A percentile compares a stretch with the other conserved stretches of the same genome.
These are phyloP conservation scores for Drosophila affinis DNA, from an alignment of 2,888 invertebrate species.

Conservation along the genomic window DNA sequence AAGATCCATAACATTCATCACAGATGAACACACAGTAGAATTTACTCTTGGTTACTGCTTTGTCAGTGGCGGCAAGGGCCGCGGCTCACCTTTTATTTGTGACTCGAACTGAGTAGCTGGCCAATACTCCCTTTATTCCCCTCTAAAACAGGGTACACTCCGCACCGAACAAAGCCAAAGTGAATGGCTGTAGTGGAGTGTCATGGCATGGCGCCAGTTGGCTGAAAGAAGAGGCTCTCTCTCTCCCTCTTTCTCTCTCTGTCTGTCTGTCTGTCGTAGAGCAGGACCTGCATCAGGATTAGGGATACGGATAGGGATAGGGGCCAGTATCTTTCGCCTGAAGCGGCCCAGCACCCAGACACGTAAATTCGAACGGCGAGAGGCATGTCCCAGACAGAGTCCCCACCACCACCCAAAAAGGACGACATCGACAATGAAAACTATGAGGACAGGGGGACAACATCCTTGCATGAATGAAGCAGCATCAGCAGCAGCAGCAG, in stretches of 20 bases:
- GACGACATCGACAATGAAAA: constrained; percentile 33
- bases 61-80: too few relatives aligned
- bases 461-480: constrained; percentile 77
- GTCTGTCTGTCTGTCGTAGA: not conserved
- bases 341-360: constrained; percentile 69
- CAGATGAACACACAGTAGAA: too few relatives aligned
- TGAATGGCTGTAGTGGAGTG: constrained; percentile 8
- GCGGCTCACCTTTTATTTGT: too few relatives aligned
- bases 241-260: not conserved
- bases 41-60: too few relatives aligned
- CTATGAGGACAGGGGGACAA: constrained; percentile 48
- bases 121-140: not conserved
- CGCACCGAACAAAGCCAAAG: not conserved
- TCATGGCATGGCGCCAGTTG: constrained; percentile 68
- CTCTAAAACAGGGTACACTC: not conserved
- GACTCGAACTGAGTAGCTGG: too few relatives aligned
- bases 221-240: constrained; percentile 39
- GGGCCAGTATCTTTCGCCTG: constrained; percentile 50
- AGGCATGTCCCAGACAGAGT: constrained; percentile 49
- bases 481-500: constrained; percentile 20
- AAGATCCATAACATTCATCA: too few relatives aligned
- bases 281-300: constrained; percentile 17
- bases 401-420: constrained; percentile 40
- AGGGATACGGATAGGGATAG: constrained; percentile 5
- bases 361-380: constrained; percentile 73